Evolutionary conservation across 2,797 vertebrate genomes (phyloP).

Genomic region (Schizopygopsis malacanthus): DNA sequence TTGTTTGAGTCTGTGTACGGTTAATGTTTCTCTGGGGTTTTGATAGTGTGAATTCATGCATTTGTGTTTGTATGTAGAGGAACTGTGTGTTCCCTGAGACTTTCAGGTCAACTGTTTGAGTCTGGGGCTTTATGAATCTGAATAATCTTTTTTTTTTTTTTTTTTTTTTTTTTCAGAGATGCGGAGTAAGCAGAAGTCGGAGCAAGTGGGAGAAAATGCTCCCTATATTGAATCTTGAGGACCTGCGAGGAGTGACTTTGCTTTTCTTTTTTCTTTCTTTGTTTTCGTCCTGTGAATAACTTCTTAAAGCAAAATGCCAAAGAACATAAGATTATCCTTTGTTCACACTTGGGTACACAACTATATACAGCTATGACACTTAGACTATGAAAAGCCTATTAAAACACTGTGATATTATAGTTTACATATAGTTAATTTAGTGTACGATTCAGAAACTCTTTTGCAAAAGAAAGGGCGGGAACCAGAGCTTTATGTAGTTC

Average conservation of each 20-base stretch:
- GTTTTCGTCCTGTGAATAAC: conserved; percentile 49
- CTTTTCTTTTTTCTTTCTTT: not conserved
- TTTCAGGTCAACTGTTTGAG: not conserved
- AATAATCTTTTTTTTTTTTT: conserved; percentile 19
- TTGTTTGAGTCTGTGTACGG: not conserved
- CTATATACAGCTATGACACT: not conserved
- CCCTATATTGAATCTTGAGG: conserved; percentile 17
- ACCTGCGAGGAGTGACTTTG: conserved; percentile 30
- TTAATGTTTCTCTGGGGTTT: not conserved
- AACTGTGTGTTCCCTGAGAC: not conserved
- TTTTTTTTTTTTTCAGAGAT: conserved; percentile 59
- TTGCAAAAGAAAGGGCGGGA: not conserved
- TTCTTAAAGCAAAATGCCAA: conserved; percentile 43
- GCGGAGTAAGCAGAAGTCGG: conserved; percentile 60
- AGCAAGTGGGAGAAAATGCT: not conserved
- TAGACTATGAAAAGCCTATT: not conserved
- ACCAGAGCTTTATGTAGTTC: not conserved
- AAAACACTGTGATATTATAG: not conserved
- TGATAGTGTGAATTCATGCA: not conserved
- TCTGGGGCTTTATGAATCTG: not conserved
- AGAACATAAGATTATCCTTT: not conserved
- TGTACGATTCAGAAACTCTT: not conserved
- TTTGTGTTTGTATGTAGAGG: not conserved
- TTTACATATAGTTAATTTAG: not conserved
- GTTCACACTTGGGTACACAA: not conserved